phyloP scores from a whole-genome alignment of 2,797 vertebrate species.

The Danio kyathit region DNA sequence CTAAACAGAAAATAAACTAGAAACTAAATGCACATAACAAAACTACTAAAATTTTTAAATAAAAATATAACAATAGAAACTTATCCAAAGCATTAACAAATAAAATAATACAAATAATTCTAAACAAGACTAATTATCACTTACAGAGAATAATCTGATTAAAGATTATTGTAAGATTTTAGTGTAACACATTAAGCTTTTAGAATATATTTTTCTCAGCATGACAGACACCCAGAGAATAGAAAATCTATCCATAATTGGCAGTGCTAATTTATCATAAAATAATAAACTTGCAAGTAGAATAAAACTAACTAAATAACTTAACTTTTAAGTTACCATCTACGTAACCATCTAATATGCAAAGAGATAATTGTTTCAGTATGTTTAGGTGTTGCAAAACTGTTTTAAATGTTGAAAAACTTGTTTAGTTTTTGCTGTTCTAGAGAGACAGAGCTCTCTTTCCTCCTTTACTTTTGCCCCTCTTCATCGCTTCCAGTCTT shows the following conservation, averaged over 20 bases:
- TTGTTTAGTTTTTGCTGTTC: background rate
- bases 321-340: no score
- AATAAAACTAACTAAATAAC: background rate
- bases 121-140: background rate
- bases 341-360: background rate
- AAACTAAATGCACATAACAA: no score
- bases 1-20: no score
- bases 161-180: background rate
- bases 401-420: background rate
- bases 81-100: no score
- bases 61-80: background rate
- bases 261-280: background rate
- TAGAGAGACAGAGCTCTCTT: conserved; percentile 17
- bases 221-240: no score
- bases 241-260: background rate
- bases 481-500: conserved; percentile 41
- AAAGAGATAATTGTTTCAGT: background rate
- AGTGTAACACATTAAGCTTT: no score
- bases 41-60: background rate
- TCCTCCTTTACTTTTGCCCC: conserved; percentile 31
- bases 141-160: background rate
- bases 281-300: background rate
- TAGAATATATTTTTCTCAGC: no score
- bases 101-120: no score
- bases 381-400: background rate